Percentiles rank a stretch among this genome's conserved stretches.
Evolutionary conservation across 2,888 invertebrate species (phyloP).

Genomic region (Protodeltote pygarga): DNA sequence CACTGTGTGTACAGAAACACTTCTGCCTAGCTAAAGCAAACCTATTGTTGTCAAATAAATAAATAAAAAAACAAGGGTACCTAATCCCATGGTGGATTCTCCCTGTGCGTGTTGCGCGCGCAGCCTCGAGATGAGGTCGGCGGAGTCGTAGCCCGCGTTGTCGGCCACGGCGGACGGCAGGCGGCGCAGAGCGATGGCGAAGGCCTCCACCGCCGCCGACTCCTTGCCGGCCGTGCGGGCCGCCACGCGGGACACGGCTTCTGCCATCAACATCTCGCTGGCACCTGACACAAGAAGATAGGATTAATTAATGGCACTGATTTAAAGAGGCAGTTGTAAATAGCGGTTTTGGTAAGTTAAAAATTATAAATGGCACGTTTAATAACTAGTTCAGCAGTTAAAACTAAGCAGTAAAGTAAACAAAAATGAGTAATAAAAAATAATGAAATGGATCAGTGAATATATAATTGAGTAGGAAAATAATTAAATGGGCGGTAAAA

Average conservation of each 20-base stretch:
- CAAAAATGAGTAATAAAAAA: no score
- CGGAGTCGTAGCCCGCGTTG: conserved; percentile 99
- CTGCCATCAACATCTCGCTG: conserved; percentile 98
- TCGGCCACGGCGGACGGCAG: conserved; percentile 98
- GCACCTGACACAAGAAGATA: conserved; percentile 88
- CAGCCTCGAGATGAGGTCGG: conserved; percentile 96
- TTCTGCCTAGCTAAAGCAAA: no score
- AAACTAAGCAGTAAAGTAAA: no score
- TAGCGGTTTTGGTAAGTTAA: no score
- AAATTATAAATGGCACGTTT: no score
- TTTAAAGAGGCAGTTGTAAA: no score
- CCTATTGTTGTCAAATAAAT: background rate
- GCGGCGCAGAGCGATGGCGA: conserved; percentile 94
- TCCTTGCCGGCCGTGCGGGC: conserved; percentile 98
- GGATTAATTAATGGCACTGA: no score
- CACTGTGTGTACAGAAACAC: no score
- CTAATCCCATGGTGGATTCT: conserved; percentile 91
- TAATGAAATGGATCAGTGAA: no score
- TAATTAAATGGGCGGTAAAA: no score
- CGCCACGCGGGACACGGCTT: conserved; percentile 94
- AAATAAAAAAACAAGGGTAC: conserved; percentile 75
- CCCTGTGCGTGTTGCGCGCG: conserved; percentile 96
- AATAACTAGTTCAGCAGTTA: no score
- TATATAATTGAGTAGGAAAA: no score
- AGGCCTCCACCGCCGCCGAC: conserved; percentile 98